These are phyloP conservation scores for Carpatolechia fugitivella DNA, from an alignment of 2,888 invertebrate genomes.

Conservation along the genomic window DNA sequence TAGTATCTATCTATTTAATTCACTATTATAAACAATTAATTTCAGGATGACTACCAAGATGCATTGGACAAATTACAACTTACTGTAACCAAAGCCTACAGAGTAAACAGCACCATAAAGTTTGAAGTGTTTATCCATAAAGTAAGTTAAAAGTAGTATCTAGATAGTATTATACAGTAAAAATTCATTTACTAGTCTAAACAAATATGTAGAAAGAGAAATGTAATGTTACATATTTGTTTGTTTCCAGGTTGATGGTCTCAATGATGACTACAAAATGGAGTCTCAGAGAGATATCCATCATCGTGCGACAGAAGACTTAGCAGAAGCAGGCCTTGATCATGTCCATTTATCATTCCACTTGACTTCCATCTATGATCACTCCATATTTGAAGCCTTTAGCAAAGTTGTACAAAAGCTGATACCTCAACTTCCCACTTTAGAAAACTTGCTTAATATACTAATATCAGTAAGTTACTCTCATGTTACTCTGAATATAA, in stretches of 20 bases:
- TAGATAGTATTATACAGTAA: too few species aligned
- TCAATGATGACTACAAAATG: conserved; percentile 99
- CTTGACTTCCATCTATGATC: conserved; percentile 99
- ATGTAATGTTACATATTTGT: too few species aligned
- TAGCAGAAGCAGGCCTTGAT: conserved; percentile 92
- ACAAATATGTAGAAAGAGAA: too few species aligned
- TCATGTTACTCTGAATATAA: background rate
- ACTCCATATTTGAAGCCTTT: conserved; percentile 99
- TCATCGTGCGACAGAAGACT: conserved; percentile 96
- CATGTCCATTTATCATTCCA: conserved; percentile 96
- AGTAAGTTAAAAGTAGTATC: conserved; percentile 53
- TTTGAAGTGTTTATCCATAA: conserved; percentile 99
- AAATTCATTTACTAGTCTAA: too few species aligned
- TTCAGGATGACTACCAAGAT: conserved; percentile 97
- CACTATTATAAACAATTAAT: too few species aligned
- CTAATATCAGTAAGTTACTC: conserved; percentile 92
- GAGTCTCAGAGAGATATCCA: conserved; percentile 99
- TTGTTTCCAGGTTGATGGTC: conserved; percentile 89
- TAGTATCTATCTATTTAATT: too few species aligned
- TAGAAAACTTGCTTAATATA: conserved; percentile 98
- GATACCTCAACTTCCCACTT: conserved; percentile 96
- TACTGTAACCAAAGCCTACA: conserved; percentile 96
- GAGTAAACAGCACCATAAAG: conserved; percentile 96
- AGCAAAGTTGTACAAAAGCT: conserved; percentile 99
- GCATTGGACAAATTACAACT: conserved; percentile 95